Evolutionary conservation across 2,113 vertebrate species (phyloP).

Genomic region (Aleadryas rufinucha): DNA sequence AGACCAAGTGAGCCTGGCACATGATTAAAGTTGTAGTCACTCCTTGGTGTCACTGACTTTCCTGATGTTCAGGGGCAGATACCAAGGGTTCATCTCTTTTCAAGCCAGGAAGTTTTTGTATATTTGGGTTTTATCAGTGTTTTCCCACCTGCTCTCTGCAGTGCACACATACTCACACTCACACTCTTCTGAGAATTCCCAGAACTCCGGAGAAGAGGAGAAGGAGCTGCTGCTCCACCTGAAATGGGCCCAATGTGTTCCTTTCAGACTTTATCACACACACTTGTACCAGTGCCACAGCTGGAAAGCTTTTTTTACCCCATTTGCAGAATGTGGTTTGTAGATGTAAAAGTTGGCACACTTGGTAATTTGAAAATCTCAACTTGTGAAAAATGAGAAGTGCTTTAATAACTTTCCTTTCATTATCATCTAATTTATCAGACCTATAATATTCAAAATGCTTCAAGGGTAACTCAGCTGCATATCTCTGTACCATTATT

Average conservation of each 20-base stretch:
- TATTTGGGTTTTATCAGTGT: background rate
- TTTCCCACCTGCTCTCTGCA: background rate
- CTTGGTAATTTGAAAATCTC: background rate
- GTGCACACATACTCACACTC: accelerated
- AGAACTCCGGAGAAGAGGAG: background rate
- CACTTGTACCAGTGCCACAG: background rate
- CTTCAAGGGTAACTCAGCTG: background rate
- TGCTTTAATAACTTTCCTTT: background rate
- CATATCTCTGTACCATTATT: background rate
- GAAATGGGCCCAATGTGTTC: background rate
- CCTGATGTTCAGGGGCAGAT: background rate
- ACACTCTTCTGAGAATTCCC: accelerated
- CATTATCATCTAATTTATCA: background rate
- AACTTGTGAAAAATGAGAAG: background rate
- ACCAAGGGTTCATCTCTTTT: background rate
- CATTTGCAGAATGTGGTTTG: background rate
- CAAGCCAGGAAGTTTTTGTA: background rate
- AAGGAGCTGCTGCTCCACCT: background rate
- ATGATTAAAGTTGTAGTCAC: background rate
- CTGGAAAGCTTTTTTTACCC: background rate
- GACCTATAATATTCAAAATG: background rate
- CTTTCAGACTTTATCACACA: background rate
- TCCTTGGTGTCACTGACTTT: background rate
- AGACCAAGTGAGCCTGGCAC: background rate
- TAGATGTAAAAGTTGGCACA: background rate